Evolutionary conservation across 2,797 vertebrate genomes (phyloP), one percentile per base, ranked within the genome.

Genomic region (Gambusia yucatana): DNA sequence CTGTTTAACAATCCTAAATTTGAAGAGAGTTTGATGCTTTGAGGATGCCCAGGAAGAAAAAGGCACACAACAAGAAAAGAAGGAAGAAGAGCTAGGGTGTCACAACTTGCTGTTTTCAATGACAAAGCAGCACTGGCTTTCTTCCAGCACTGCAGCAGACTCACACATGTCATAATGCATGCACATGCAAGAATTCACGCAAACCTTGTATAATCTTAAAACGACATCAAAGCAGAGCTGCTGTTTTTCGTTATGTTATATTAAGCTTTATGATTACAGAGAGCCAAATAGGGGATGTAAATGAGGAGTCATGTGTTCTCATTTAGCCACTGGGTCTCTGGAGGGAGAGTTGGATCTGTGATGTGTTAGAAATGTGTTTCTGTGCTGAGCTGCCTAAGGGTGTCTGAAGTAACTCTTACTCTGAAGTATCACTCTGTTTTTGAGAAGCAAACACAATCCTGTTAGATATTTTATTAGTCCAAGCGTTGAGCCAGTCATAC

Each of bases 101-200:
- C 89, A 92, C 89, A 91, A 92, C 83, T 90, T 90, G 84, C 87
- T 87, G 86, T 86, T 93, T 92, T 93, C 84, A 89, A 89, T 92
- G 90, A 92, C 89, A 90, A 94, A 93, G 88, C 87, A 88, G 57
- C 57, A 4, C 77, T 93, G 90, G 91, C 90, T 22, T 28, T 77
- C 78, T 84, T 88, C 92, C 92, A 93, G 80, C 76, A 76, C 91
- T 92, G 92, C 91, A 93, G 82, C 91, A 93, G 90, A 82, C 85
- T 86, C 82, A 85, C 87, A 75, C 78, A 76, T 89, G 89, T 86
- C 77, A 71, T 78, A 71, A 25, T 84, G 76, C 46, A 78, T 82
- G 84, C 57, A 80, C 82, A 48, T 80, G 85, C 22, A 79, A 80
- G 67, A 71, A 65, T 79, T 81, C 77, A 79, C 52, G 50, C 75